Evolutionary conservation across 2,113 vertebrate genomes (phyloP).

Genomic region (Sorex araneus): DNA sequence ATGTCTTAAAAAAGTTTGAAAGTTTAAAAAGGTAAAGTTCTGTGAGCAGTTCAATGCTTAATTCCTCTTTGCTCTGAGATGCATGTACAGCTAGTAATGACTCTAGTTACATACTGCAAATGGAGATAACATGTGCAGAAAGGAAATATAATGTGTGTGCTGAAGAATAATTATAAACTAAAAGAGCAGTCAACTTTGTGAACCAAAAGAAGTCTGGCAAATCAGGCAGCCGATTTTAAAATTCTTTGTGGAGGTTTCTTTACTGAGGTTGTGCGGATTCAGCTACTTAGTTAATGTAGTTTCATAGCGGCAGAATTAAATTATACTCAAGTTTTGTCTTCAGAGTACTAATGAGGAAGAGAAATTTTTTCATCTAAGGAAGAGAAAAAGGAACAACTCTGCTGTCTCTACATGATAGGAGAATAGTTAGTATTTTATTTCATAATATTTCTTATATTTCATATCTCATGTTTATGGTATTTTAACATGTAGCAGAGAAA

Average conservation of each 20-base stretch:
- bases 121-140: not conserved
- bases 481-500: slow-evolving; percentile 28
- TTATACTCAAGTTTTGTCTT: slow-evolving; percentile 24
- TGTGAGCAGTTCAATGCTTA: not conserved
- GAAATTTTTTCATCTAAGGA: slow-evolving; percentile 15
- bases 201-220: slow-evolving; percentile 24
- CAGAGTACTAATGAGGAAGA: slow-evolving; percentile 34
- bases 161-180: slow-evolving; percentile 21
- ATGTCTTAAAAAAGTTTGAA: slow-evolving; percentile 13
- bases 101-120: not conserved
- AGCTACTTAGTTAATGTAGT: slow-evolving; percentile 18
- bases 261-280: not conserved
- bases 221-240: not conserved
- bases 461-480: not conserved
- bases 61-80: not conserved
- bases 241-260: not conserved
- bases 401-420: not conserved
- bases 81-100: not conserved
- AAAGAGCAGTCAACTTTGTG: not conserved
- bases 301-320: slow-evolving; percentile 26
- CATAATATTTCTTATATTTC: not conserved
- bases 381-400: not conserved
- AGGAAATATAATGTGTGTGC: not conserved
- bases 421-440: not conserved
- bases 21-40: not conserved